Conservation (phyloP, 2,797 vertebrate genomes). For the Poeciliopsis turneri region DNA sequence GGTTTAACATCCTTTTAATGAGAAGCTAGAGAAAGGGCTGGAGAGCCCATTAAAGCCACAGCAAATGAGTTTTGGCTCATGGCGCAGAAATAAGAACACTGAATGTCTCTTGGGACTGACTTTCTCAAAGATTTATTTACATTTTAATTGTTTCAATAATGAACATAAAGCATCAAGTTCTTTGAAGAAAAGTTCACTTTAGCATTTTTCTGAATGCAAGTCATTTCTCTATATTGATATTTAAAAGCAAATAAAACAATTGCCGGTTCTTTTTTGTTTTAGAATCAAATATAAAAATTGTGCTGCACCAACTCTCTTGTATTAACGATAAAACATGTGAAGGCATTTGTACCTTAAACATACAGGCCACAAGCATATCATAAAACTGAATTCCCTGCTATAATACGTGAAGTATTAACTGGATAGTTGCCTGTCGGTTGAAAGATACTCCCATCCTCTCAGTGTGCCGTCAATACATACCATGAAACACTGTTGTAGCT, state of each 20-base stretch:
- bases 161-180: not conserved
- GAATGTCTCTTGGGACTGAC: not conserved
- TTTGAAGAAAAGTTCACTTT: not conserved
- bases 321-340: not conserved
- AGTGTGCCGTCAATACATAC: not conserved
- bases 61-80: not conserved
- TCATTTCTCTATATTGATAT: not conserved
- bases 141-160: not conserved
- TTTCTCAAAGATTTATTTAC: not conserved
- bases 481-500: not conserved
- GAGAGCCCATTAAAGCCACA: not conserved
- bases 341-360: not conserved
- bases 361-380: not conserved
- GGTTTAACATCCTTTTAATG: not conserved
- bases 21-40: not conserved
- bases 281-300: not conserved
- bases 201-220: not conserved
- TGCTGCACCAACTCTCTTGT: not conserved
- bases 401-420: not conserved
- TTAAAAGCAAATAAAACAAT: not conserved
- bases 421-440: not conserved
- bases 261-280: not conserved
- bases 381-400: not conserved
- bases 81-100: not conserved
- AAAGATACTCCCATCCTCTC: not conserved